Percentiles rank a stretch among this genome's conserved stretches.
Evolutionary conservation across 2,113 vertebrate species (phyloP).

Genomic region (Podiceps cristatus): DNA sequence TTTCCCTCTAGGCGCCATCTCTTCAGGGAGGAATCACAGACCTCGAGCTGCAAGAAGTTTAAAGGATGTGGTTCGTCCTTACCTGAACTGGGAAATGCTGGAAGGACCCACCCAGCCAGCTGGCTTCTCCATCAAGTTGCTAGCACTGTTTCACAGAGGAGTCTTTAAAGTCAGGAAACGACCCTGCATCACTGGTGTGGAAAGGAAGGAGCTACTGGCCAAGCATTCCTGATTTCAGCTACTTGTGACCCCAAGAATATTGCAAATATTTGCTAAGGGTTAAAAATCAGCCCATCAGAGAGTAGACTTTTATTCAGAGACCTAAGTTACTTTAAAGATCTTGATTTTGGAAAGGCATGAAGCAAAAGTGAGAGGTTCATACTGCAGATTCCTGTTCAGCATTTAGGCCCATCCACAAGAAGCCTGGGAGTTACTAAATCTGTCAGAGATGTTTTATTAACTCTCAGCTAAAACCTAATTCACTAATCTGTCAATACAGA

Average conservation of each 20-base stretch:
- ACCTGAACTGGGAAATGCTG: not conserved
- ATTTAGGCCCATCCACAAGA: conserved; percentile 30
- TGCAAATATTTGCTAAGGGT: not conserved
- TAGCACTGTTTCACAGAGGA: not conserved
- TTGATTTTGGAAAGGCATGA: not conserved
- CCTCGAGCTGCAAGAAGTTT: not conserved
- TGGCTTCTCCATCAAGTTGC: not conserved
- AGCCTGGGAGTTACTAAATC: conserved; percentile 54
- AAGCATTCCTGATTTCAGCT: not conserved
- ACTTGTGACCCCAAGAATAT: not conserved
- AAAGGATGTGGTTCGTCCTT: not conserved
- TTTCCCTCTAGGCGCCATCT: not conserved
- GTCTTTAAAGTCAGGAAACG: not conserved
- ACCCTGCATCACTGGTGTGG: not conserved
- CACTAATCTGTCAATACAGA: conserved; percentile 62
- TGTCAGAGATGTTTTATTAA: conserved; percentile 64
- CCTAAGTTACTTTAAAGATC: not conserved
- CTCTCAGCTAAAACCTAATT: conserved; percentile 54
- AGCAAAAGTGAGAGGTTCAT: conserved; percentile 19
- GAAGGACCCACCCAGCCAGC: not conserved
- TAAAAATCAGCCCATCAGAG: not conserved
- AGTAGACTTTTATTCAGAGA: not conserved
- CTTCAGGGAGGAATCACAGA: not conserved
- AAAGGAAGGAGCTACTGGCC: not conserved
- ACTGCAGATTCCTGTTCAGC: not conserved